Evolutionary conservation across 2,797 vertebrate species (phyloP).

Genomic region (Rhinella marina): DNA sequence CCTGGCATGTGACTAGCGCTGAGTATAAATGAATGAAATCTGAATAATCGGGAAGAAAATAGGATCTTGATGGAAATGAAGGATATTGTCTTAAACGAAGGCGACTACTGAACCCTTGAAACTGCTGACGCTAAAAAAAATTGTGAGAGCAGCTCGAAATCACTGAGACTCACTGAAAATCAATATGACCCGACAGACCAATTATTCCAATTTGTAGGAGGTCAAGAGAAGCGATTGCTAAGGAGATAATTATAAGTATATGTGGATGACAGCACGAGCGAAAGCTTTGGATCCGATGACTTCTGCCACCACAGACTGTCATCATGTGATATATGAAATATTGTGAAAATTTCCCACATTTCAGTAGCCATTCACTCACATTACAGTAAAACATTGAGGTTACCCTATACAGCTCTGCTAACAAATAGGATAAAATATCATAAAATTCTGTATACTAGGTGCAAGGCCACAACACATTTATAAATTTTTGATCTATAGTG

Average conservation of each 20-base stretch:
- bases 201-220: slow-evolving; percentile 48
- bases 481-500: too few relatives aligned
- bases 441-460: too few relatives aligned
- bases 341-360: not conserved
- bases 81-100: slow-evolving; percentile 28
- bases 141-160: slow-evolving; percentile 28
- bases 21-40: slow-evolving; percentile 36
- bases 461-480: too few relatives aligned
- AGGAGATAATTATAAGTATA: slow-evolving; percentile 39
- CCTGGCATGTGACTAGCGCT: not conserved
- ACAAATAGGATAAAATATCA: too few relatives aligned
- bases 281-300: not conserved
- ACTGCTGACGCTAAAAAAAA: slow-evolving; percentile 54
- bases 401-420: too few relatives aligned
- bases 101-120: slow-evolving; percentile 2
- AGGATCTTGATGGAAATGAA: slow-evolving; percentile 47
- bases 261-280: slow-evolving; percentile 13
- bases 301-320: not conserved
- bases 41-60: slow-evolving; percentile 35
- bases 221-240: slow-evolving; percentile 40
- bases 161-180: slow-evolving; percentile 44
- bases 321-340: not conserved
- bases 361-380: not conserved
- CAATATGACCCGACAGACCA: slow-evolving; percentile 39
- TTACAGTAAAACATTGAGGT: not conserved